Evolutionary conservation across 1,140 invertebrate species (phyloP).

Genomic region (Drosophila gunungcola): DNA sequence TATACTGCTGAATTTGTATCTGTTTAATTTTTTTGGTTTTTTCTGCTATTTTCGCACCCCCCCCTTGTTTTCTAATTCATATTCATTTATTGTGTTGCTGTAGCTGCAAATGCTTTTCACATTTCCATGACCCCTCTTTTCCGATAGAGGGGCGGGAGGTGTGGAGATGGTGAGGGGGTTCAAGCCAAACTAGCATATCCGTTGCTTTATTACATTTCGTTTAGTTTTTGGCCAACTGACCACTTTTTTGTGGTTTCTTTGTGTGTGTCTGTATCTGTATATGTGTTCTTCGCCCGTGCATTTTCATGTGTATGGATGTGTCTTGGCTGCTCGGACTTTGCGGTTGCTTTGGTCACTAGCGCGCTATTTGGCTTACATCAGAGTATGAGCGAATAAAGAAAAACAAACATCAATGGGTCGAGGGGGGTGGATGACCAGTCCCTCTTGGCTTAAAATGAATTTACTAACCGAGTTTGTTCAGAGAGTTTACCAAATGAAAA

Average conservation of each 20-base stretch:
- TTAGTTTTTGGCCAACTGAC: conserved; percentile 83
- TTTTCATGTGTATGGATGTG: conserved; percentile 23
- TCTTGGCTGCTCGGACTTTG: conserved; percentile 74
- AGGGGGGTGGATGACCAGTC: neutral
- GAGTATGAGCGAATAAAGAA: conserved; percentile 28
- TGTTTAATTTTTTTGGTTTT: conserved; percentile 5
- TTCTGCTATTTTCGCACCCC: neutral
- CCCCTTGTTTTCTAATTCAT: conserved; percentile 71
- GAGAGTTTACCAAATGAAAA: conserved; percentile 26
- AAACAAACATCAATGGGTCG: conserved; percentile 13
- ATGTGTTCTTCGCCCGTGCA: conserved; percentile 11
- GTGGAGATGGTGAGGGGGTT: conserved; percentile 21
- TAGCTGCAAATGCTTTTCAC: conserved; percentile 19
- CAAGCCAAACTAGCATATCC: conserved; percentile 75
- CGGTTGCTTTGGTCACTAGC: conserved; percentile 75
- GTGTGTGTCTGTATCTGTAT: conserved; percentile 43
- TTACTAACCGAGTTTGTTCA: conserved; percentile 76
- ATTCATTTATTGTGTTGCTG: conserved; percentile 77
- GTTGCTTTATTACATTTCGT: conserved; percentile 83
- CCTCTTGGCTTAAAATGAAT: conserved; percentile 62
- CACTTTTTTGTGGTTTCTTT: conserved; percentile 82
- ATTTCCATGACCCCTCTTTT: neutral
- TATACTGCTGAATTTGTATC: conserved; percentile 20
- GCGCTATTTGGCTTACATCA: conserved; percentile 64
- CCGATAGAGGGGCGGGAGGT: neutral